Percentiles rank a stretch among this genome's conserved stretches.
Conservation (phyloP, 2,797 vertebrate genomes). For the Picus viridis region DNA sequence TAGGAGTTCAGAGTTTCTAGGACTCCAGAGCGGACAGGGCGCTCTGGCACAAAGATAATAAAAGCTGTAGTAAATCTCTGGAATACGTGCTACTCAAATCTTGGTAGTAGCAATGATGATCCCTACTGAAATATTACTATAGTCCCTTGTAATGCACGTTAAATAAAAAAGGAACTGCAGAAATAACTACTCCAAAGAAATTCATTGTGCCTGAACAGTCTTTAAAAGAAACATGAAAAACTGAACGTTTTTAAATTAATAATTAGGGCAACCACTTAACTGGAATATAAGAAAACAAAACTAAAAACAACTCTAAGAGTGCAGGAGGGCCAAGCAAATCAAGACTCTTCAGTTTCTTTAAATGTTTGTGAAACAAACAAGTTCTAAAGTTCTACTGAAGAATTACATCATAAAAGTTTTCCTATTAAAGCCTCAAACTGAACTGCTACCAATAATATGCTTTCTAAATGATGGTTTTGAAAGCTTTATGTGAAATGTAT, state of each 20-base stretch:
- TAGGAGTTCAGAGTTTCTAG: not conserved
- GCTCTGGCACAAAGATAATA: not conserved
- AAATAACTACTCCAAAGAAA: not conserved
- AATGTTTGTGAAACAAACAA: not conserved
- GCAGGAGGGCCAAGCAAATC: not conserved
- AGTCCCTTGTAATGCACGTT: not conserved
- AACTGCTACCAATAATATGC: not conserved
- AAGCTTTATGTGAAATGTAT: not conserved
- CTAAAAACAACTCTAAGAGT: not conserved
- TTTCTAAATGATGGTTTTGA: not conserved
- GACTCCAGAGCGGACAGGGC: not conserved
- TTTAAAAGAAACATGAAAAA: not conserved
- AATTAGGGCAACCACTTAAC: not conserved
- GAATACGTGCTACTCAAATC: not conserved
- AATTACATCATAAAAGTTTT: not conserved
- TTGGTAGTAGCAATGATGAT: not conserved
- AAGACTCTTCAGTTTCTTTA: not conserved
- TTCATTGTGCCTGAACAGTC: not conserved
- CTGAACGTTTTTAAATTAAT: not conserved
- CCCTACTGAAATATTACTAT: not conserved
- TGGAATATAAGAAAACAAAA: not conserved
- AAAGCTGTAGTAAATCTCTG: not conserved
- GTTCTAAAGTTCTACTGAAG: not conserved
- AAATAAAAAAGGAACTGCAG: not conserved
- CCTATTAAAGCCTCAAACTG: not conserved